Percentiles rank a stretch among this genome's conserved stretches.
phyloP scores from a whole-genome alignment of 1,140 invertebrate genomes.

The Monochamus saltuarius region DNA sequence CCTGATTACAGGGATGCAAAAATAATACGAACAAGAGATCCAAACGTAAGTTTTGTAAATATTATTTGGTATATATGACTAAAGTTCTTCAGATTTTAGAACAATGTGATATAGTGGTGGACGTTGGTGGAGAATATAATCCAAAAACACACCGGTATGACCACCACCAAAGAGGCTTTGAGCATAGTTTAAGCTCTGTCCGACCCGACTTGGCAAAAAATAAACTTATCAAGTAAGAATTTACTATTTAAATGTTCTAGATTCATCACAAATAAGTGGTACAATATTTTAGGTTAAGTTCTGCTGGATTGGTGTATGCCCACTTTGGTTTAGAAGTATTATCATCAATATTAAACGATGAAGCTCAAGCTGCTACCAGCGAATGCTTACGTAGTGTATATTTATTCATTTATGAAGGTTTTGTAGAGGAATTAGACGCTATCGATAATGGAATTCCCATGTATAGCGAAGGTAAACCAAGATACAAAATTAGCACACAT shows the following conservation, averaged over 20 bases:
- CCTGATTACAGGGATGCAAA: constrained; percentile 79
- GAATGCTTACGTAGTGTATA: constrained; percentile 67
- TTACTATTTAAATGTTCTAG: neutral
- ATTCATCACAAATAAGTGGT: neutral
- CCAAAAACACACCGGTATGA: constrained; percentile 79
- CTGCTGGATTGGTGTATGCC: constrained; percentile 91
- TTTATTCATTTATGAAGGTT: constrained; percentile 82
- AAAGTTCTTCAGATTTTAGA: constrained; percentile 60
- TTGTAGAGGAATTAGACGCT: constrained; percentile 93
- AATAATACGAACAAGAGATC: constrained; percentile 73
- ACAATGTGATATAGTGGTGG: constrained; percentile 92
- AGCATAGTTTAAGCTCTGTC: constrained; percentile 60
- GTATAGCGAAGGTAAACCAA: constrained; percentile 70
- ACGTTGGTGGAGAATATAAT: constrained; percentile 92
- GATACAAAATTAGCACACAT: constrained; percentile 79
- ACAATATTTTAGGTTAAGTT: constrained; percentile 75
- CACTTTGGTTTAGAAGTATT: constrained; percentile 88
- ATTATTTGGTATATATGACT: constrained; percentile 8
- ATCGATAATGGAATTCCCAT: constrained; percentile 93
- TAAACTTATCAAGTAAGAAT: constrained; percentile 42
- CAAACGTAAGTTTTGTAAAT: constrained; percentile 35
- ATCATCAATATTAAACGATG: constrained; percentile 54
- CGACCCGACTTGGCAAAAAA: constrained; percentile 53
- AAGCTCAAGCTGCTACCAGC: constrained; percentile 51
- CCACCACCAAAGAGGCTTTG: constrained; percentile 87